Evolutionary conservation across 2,113 vertebrate genomes (phyloP), one percentile per base, ranked within the genome.

Genomic region (Mastomys natalensis): DNA sequence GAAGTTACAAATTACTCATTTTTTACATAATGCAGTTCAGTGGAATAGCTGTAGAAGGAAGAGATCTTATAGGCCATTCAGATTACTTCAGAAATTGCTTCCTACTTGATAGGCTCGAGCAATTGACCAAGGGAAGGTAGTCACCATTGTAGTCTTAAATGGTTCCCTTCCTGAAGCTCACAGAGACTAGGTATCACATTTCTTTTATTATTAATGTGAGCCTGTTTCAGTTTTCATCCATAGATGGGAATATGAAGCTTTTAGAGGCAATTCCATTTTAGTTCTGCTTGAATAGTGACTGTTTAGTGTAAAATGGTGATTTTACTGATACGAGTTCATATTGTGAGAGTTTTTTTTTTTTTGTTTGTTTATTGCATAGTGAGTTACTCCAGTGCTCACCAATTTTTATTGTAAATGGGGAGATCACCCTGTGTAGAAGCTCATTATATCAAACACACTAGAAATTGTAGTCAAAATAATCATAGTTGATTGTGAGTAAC

Each of bases 141-240:
- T 80, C 37, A 70, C 31, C 11, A 51, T 15, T n/a, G 5, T 90
- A 12, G 78, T 92, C 0, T 88, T 91, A 40, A 72, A 60, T 70
- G 17, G 12, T 53, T 70, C 31, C 17, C 87, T 55, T 76, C 68
- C 84, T 62, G 89, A 91, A 31, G 0, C 1, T 60, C 22, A 0
- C 10, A 72, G 87, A 53, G 73, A 87, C n/a, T 68, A 7, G 40
- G 31, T 0, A 60, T 43, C 90, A 91, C 89, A 76, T 7, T 70
- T 72, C 29, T 22, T 86, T 8, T 51, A 51, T 24, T 3, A 72
- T 95, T 96, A 86, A 66, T 82, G 22, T 91, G 78, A 77, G 15
- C 77, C 95, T 95, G 87, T 96, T 97, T 97, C 80, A 13, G 62
- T 82, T 98, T 94, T 89, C 29, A n/a, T 74, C 31, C 53, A 7